phyloP scores from a whole-genome alignment of 2,113 vertebrate genomes.

The Xiphophorus couchianus region DNA sequence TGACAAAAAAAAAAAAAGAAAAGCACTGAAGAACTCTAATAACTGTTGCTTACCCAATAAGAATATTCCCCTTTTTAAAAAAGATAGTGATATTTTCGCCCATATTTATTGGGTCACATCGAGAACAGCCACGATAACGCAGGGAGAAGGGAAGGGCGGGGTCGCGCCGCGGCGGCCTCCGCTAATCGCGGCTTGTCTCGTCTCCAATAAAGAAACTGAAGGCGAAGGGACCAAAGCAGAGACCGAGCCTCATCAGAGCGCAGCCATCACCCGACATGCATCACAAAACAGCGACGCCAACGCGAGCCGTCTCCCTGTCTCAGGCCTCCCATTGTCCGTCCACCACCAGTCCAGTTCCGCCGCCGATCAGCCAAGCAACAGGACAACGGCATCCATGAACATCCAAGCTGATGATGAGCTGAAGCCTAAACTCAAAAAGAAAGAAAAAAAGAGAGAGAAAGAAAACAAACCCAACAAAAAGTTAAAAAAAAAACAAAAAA shows the following conservation, averaged over 20 bases:
- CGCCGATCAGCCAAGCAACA: conserved; percentile 79
- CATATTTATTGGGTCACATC: conserved; percentile 96
- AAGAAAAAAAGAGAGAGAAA: conserved; percentile 67
- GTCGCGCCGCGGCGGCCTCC: conserved; percentile 53
- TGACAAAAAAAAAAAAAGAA: conserved; percentile 22
- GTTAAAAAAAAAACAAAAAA: conserved; percentile 62
- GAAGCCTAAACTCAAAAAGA: conserved; percentile 61
- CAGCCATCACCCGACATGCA: conserved; percentile 56
- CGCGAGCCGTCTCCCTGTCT: conserved; percentile 87
- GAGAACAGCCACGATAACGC: conserved; percentile 67
- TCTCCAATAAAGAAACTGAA: conserved; percentile 60
- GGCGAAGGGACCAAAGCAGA: conserved; percentile 71
- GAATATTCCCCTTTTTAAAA: conserved; percentile 92
- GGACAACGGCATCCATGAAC: conserved; percentile 82
- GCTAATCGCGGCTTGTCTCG: conserved; percentile 48
- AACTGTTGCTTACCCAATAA: conserved; percentile 79
- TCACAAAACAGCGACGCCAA: conserved; percentile 62
- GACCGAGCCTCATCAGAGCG: conserved; percentile 57
- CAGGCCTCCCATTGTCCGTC: conserved; percentile 83
- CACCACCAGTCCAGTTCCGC: conserved; percentile 62
- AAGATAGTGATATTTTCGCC: conserved; percentile 90
- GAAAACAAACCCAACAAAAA: conserved; percentile 34
- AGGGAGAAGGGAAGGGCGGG: conserved; percentile 20
- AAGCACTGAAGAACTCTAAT: conserved; percentile 79
- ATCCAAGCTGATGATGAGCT: conserved; percentile 50